phyloP scores from a whole-genome alignment of 2,797 vertebrate genomes.

The Sparidentex hasta region DNA sequence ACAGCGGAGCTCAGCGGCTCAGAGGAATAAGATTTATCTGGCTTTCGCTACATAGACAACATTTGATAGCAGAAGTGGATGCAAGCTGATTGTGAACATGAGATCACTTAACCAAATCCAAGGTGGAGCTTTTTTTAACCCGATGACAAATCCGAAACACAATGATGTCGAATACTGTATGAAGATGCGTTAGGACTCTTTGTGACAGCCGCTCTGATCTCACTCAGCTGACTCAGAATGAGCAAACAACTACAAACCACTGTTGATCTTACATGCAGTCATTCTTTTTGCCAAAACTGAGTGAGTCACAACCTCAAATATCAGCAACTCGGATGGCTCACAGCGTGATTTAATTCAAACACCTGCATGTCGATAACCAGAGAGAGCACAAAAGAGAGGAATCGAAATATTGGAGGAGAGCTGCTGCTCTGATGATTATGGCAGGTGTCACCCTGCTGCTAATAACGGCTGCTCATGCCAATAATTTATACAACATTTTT shows the following conservation, averaged over 20 bases:
- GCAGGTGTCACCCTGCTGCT: constrained; percentile 18
- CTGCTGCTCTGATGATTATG: neutral
- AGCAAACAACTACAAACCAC: constrained; percentile 23
- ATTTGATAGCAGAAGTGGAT: neutral
- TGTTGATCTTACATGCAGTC: constrained; percentile 37
- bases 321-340: constrained; percentile 35
- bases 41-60: neutral
- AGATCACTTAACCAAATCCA: neutral
- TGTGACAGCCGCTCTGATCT: constrained; percentile 6
- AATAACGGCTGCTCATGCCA: neutral
- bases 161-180: neutral
- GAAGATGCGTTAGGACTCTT: constrained; percentile 18
- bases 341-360: constrained; percentile 49
- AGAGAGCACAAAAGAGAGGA: neutral
- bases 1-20: neutral
- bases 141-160: neutral
- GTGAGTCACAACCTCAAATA: constrained; percentile 52
- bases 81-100: neutral
- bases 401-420: neutral
- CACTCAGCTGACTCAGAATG: constrained; percentile 43
- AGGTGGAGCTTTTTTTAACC: constrained; percentile 2
- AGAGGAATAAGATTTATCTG: neutral
- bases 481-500: neutral
- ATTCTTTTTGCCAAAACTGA: constrained; percentile 32
- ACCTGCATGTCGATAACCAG: constrained; percentile 42